Evolutionary conservation across 2,888 invertebrate species (phyloP), one percentile per base, ranked within the genome.

Genomic region (Onthophagus sagittarius): DNA sequence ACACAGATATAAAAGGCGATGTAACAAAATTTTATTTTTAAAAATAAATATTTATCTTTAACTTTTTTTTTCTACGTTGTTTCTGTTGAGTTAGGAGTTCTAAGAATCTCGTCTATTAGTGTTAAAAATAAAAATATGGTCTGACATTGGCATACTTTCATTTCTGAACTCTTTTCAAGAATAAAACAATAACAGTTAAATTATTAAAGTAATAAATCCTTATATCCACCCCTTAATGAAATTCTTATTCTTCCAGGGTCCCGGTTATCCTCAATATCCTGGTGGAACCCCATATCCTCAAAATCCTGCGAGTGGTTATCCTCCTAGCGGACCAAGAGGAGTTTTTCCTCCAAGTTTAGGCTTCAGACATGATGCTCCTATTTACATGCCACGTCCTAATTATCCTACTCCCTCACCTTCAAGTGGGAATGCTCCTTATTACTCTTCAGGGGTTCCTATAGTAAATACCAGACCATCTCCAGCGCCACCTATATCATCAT

Each of bases 341-440:
- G 81, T 84, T 23, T 83, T 81, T 76, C 82, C 84, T 39, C 83
- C 84, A 69, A 82, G 88, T 85, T 80, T 89, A 86, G 90, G 89
- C 84, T 83, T 87, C 85, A 84, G 80, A 72, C 75, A 83, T 70
- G 81, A 81, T 75, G 79, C 85, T 15, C 84, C 85, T 53, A 82
- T 85, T 82, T 83, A 85, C 84, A 83, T 88, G 88, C 87, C 88
- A 71, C 77, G 78, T 67, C 78, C 81, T 33, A 73, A 70, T 69
- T 73, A 77, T 64, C 74, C 80, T 14, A 53, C 2, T 53, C 64
- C 64, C 9, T 32, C 67, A 67, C 67, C 67, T n/a, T 32, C 67
- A 67, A 67, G 32, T 67, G 67, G 67, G 23, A 67, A 13, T 15
- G 67, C 15, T 15, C 5, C 67, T 15, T n/a, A 32, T 67, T 13